Evolutionary conservation across 2,797 vertebrate genomes (phyloP).

Genomic region (Poecilia velifera): DNA sequence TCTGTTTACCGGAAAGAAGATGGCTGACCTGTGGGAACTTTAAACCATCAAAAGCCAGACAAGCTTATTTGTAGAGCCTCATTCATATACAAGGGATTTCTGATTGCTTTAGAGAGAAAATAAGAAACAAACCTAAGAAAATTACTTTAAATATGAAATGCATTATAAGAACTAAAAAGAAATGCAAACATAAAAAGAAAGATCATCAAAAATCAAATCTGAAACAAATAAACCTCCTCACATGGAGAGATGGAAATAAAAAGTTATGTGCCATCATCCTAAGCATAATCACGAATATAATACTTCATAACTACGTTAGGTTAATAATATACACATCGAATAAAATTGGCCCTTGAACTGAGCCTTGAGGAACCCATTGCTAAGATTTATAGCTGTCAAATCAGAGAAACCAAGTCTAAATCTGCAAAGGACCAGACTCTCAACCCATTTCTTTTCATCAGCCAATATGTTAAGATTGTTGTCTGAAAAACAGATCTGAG

Average conservation of each 20-base stretch:
- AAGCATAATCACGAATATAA: not conserved
- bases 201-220: not conserved
- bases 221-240: not conserved
- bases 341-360: not conserved
- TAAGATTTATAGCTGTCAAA: not conserved
- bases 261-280: not conserved
- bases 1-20: conserved; percentile 37
- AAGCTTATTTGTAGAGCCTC: conserved; percentile 59
- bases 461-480: not conserved
- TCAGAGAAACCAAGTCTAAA: not conserved
- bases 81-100: conserved; percentile 35
- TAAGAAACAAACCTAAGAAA: not conserved
- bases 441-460: not conserved
- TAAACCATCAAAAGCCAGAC: conserved; percentile 17
- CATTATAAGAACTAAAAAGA: not conserved
- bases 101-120: conserved; percentile 21
- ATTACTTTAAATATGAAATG: not conserved
- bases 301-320: not conserved
- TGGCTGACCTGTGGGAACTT: conserved; percentile 57
- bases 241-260: not conserved
- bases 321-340: not conserved
- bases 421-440: not conserved
- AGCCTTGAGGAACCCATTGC: not conserved
- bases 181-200: not conserved
- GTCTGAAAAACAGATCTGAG: not conserved